A percentile compares a stretch with the other conserved stretches of the same genome.
These are phyloP conservation scores for Podilymbus podiceps DNA, from an alignment of 2,113 vertebrate species.

Conservation along the genomic window DNA sequence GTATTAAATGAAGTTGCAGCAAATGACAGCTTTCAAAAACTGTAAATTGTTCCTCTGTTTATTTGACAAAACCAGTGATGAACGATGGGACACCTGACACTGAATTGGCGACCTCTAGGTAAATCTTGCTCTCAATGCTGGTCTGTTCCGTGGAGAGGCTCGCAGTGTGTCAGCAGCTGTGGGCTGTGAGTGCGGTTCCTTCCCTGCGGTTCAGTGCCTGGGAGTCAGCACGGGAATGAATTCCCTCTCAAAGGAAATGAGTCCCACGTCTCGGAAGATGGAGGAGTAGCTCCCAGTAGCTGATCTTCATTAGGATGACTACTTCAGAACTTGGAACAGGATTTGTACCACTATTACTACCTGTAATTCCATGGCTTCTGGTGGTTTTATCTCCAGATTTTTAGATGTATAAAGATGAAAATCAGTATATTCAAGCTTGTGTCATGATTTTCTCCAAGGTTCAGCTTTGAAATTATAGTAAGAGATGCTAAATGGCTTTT, in stretches of 20 bases:
- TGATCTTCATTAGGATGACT: rapidly evolving
- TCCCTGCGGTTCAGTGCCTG: rapidly evolving
- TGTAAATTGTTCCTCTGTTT: neutral
- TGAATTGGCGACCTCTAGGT: neutral
- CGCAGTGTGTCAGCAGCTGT: rapidly evolving
- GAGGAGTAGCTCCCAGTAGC: neutral
- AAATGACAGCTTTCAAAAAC: neutral
- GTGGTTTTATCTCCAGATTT: neutral
- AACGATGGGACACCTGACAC: too few relatives aligned
- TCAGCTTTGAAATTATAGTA: neutral
- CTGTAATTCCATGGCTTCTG: neutral
- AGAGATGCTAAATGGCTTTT: neutral
- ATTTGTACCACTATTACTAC: neutral
- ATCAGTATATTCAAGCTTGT: neutral
- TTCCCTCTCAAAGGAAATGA: too few relatives aligned
- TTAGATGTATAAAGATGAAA: neutral
- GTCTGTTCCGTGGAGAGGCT: neutral
- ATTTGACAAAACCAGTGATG: neutral
- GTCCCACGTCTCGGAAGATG: too few relatives aligned
- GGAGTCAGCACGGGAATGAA: neutral
- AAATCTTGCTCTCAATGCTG: rapidly evolving
- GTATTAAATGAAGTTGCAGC: neutral
- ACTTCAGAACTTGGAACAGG: neutral
- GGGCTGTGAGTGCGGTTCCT: neutral
- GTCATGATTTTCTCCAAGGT: neutral